A percentile compares a stretch with the other conserved stretches of the same genome.
Evolutionary conservation across 2,113 vertebrate species (phyloP).

Genomic region (Callithrix jacchus): DNA sequence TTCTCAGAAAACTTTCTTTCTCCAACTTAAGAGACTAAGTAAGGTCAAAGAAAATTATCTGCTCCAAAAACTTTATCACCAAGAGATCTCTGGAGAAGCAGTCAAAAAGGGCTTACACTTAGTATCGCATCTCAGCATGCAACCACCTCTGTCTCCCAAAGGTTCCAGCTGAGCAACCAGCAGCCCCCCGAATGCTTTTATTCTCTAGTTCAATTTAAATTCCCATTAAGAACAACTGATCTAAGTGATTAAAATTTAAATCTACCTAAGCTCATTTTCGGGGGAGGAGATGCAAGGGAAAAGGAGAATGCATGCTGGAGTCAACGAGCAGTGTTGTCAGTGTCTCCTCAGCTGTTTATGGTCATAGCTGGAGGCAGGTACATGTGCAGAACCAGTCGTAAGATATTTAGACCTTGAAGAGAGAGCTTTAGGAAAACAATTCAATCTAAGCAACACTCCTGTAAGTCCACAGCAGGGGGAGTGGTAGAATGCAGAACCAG

Average conservation of each 20-base stretch:
- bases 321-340: background rate
- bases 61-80: background rate
- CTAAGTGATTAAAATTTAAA: constrained; percentile 44
- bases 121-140: no score
- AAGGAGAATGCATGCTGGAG: background rate
- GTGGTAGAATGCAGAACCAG: background rate
- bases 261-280: background rate
- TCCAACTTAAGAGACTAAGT: background rate
- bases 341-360: background rate
- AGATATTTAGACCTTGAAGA: background rate
- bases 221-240: constrained; percentile 48
- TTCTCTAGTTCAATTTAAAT: constrained; percentile 37
- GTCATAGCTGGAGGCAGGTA: background rate
- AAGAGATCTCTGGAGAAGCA: background rate
- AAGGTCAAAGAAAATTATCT: background rate
- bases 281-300: background rate
- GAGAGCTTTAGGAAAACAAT: constrained; percentile 8
- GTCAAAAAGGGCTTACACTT: background rate
- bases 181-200: background rate
- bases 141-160: background rate
- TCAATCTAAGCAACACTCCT: background rate
- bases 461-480: background rate
- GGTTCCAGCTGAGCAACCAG: background rate
- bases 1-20: background rate
- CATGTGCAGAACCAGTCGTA: background rate